These are phyloP conservation scores for Xyrichtys novacula DNA, from an alignment of 2,797 vertebrate genomes.

Conservation along the genomic window DNA sequence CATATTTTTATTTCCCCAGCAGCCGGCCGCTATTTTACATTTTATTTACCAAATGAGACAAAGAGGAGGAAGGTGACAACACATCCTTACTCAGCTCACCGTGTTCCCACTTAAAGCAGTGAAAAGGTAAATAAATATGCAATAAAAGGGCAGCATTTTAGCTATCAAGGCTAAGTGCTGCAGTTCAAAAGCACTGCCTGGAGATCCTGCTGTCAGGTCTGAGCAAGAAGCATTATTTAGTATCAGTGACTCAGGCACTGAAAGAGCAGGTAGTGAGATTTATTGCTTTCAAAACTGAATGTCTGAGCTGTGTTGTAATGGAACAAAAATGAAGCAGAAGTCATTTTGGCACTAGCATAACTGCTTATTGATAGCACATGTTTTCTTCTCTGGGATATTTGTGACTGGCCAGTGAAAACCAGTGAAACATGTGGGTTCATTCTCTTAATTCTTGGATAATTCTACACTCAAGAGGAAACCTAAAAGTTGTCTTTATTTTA, in stretches of 20 bases:
- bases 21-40: constrained; percentile 20
- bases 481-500: neutral
- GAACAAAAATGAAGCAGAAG: no score
- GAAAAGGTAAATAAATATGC: constrained; percentile 22
- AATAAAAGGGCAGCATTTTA: constrained; percentile 20
- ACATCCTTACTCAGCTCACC: constrained; percentile 12
- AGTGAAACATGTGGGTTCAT: no score
- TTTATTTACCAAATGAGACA: constrained; percentile 40
- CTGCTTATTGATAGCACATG: no score
- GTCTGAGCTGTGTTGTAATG: no score
- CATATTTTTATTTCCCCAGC: constrained; percentile 51
- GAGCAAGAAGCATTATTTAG: neutral
- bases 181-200: constrained; percentile 37
- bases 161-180: constrained; percentile 28
- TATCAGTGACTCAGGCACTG: constrained; percentile 3
- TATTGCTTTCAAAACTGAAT: no score
- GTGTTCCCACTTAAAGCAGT: constrained; percentile 36
- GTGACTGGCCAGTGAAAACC: no score
- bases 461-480: neutral
- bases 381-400: no score
- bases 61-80: constrained; percentile 9
- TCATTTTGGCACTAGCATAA: no score
- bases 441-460: neutral
- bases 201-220: constrained; percentile 20
- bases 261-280: no score